phyloP scores from a whole-genome alignment of 2,113 vertebrate species.

The Cyanistes caeruleus region DNA sequence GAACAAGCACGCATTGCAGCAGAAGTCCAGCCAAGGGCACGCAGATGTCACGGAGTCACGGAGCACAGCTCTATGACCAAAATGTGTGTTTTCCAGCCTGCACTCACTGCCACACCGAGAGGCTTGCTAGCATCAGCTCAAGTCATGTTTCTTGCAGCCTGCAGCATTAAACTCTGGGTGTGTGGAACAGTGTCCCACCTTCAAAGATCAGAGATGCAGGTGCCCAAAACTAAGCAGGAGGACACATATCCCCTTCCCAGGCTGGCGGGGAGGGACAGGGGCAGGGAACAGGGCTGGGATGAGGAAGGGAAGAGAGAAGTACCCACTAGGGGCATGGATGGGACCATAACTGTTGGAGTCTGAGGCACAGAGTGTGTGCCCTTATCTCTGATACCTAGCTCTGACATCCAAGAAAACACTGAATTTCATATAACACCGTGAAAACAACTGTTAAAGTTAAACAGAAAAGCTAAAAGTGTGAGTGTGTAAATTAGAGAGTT shows the following conservation, averaged over 20 bases:
- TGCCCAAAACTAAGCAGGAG: background rate
- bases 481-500: too few relatives aligned
- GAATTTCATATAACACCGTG: too few relatives aligned
- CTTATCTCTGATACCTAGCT: too few relatives aligned
- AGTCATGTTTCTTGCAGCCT: background rate
- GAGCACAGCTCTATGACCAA: background rate
- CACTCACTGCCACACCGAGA: background rate
- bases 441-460: too few relatives aligned
- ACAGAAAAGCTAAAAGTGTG: too few relatives aligned
- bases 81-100: background rate
- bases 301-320: background rate
- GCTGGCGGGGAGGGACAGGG: background rate
- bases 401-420: too few relatives aligned
- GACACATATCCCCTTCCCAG: rapidly evolving
- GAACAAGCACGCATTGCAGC: background rate
- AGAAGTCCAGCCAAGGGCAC: background rate
- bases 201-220: background rate
- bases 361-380: too few relatives aligned
- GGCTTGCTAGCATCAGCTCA: background rate
- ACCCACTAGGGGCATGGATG: rapidly evolving
- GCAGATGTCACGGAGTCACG: too few relatives aligned
- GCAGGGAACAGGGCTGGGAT: background rate
- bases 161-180: background rate
- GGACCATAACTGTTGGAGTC: background rate
- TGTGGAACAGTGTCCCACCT: background rate